Evolutionary conservation across 2,888 invertebrate genomes (phyloP).

Genomic region (Eilema caniola): DNA sequence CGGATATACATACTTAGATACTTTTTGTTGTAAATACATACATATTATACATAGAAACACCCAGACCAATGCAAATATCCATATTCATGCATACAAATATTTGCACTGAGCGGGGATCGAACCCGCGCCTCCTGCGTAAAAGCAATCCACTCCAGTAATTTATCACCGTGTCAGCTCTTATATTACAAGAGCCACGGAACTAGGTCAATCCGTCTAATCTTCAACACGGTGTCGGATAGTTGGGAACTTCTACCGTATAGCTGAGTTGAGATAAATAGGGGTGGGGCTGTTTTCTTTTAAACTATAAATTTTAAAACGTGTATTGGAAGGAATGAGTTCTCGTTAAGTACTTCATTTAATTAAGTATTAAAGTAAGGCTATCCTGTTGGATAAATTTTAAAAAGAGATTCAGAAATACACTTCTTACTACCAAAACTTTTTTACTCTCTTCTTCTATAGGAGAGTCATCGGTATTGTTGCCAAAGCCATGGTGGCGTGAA

Average conservation of each 20-base stretch:
- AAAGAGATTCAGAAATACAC: too few species aligned
- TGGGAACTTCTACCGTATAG: constrained; percentile 19
- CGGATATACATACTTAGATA: too few species aligned
- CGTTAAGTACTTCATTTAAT: not conserved
- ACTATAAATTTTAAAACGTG: not conserved
- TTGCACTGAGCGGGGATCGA: too few species aligned
- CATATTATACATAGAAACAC: too few species aligned
- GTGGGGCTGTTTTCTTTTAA: not conserved
- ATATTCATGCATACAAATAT: too few species aligned
- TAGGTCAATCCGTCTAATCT: constrained; percentile 44
- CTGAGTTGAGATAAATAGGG: constrained; percentile 8
- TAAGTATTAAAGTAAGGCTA: not conserved
- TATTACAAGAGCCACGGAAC: constrained; percentile 22
- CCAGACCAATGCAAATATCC: too few species aligned
- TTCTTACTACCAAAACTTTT: not conserved
- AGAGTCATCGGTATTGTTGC: too few species aligned
- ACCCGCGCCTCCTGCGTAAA: too few species aligned
- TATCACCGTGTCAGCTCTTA: constrained; percentile 41
- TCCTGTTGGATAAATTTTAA: not conserved
- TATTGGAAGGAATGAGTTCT: not conserved
- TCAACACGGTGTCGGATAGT: constrained; percentile 36
- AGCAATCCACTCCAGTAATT: constrained; percentile 37
- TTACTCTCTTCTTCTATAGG: not conserved
- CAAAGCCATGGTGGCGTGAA: too few species aligned
- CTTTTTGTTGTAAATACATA: too few species aligned